These are phyloP conservation scores for Pteropus rufus DNA, from an alignment of 2,797 vertebrate genomes.

Conservation along the genomic window DNA sequence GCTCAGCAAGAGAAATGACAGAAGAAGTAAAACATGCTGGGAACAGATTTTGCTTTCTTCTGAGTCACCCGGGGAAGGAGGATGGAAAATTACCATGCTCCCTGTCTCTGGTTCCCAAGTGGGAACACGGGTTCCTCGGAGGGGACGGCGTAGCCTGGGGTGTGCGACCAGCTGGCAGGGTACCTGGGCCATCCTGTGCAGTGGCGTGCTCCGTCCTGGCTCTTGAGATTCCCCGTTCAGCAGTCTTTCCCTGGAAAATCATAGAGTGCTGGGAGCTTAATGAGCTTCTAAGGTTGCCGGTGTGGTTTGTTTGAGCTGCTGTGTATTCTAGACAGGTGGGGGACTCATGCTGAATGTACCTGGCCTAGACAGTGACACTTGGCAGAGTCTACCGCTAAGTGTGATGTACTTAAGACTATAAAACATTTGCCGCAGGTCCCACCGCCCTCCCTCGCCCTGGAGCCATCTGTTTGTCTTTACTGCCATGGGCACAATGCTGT, in stretches of 20 bases:
- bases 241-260: not conserved
- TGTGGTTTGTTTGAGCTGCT: not conserved
- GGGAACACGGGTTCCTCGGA: not conserved
- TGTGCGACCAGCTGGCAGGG: not conserved
- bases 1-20: not conserved
- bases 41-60: not conserved
- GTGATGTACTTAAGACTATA: not conserved
- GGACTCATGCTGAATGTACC: not conserved
- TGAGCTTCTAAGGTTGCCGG: not conserved
- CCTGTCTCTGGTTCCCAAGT: not conserved
- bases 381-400: not conserved
- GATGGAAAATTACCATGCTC: not conserved
- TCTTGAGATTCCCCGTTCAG: not conserved
- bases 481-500: rapidly evolving
- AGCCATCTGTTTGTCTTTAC: not conserved
- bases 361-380: not conserved
- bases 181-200: not conserved
- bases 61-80: slow-evolving; percentile 18
- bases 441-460: not conserved
- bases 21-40: not conserved
- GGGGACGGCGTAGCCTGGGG: not conserved
- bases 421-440: not conserved
- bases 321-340: not conserved
- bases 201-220: not conserved
- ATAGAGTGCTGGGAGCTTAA: not conserved